Base-by-base conservation (phyloP, 2,888 invertebrate genomes). In the Drepanosiphum platanoidis region DNA sequence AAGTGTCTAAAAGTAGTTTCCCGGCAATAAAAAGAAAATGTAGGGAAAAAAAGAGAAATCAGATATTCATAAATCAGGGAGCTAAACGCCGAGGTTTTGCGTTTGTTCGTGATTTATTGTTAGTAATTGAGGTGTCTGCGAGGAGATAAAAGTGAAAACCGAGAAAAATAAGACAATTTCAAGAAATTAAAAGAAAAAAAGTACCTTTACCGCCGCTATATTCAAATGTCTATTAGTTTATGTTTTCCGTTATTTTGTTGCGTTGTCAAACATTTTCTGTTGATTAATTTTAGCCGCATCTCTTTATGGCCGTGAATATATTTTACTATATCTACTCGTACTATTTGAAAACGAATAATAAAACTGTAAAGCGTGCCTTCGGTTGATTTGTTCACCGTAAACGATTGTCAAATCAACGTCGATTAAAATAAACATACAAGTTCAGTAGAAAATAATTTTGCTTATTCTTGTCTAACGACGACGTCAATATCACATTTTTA, bases 91-190 rank as follows among this genome's bases (percentile, higher is more conserved):
- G 52, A n/a, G 66, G 77, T 77, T 81, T 81, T 75, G 68, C 36
- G 75, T 75, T 70, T 84, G 84, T 84, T 52, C 75, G 75, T 84
- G 75, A 84, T 84, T 84, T 77, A 77, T 84, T 84, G 68, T 68
- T 27, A 77, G 68, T 42, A 66, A 68, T 77, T 3, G 39, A 77
- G 68, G 75, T 84, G 66, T 75, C 30, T 27, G 36, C 11, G 68
- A 75, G 22, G 36, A 77, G 68, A 84, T 84, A 84, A 70, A 66
- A 66, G 34, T 36, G 9, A 36, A 36, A 58, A 58, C 15, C 39
- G 18, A 27, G 72, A 39, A 34, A 52, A 39, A 30, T 1, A 27
- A 84, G 34, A 68, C 34, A 15, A 84, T 84, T 15, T 84, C 22
- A 66, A 52, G 22, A 84, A 84, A 84, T 84, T 84, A 84, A 75